Evolutionary conservation across 2,113 vertebrate species (phyloP).

Genomic region (Syrrhaptes paradoxus): DNA sequence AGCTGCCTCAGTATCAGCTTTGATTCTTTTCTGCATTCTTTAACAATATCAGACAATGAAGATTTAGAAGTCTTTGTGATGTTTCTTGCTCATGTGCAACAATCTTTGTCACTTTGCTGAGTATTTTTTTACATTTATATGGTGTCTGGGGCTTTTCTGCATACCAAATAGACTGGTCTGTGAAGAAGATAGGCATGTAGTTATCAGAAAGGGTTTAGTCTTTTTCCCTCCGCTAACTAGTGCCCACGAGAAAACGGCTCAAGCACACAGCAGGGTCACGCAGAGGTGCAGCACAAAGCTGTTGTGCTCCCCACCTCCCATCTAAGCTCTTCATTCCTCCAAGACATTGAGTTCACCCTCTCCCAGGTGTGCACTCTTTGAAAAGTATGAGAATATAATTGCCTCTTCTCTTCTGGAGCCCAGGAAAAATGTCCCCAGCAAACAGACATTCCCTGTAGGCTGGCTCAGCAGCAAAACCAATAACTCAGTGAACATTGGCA

Average conservation of each 20-base stretch:
- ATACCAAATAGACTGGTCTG: neutral
- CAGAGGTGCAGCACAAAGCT: neutral
- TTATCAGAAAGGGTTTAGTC: neutral
- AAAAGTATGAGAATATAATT: neutral
- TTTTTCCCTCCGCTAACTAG: neutral
- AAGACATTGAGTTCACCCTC: neutral
- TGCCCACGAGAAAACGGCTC: accelerated
- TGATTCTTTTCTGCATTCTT: neutral
- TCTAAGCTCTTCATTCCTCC: neutral
- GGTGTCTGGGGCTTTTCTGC: neutral
- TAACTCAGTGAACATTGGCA: neutral
- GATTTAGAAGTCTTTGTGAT: neutral
- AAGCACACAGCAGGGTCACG: accelerated
- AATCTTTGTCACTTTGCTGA: neutral
- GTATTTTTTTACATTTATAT: neutral
- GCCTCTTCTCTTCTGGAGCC: neutral
- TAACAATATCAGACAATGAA: neutral
- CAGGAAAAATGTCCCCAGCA: neutral
- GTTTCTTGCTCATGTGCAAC: neutral
- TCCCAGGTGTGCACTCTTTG: neutral
- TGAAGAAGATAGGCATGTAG: neutral
- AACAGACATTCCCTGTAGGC: neutral
- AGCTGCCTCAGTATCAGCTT: neutral
- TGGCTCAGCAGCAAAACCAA: neutral
- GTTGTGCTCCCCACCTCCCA: neutral